Percentiles rank a stretch among this genome's conserved stretches.
Evolutionary conservation across 2,113 vertebrate genomes (phyloP).

Genomic region (Aldabrachelys gigantea): DNA sequence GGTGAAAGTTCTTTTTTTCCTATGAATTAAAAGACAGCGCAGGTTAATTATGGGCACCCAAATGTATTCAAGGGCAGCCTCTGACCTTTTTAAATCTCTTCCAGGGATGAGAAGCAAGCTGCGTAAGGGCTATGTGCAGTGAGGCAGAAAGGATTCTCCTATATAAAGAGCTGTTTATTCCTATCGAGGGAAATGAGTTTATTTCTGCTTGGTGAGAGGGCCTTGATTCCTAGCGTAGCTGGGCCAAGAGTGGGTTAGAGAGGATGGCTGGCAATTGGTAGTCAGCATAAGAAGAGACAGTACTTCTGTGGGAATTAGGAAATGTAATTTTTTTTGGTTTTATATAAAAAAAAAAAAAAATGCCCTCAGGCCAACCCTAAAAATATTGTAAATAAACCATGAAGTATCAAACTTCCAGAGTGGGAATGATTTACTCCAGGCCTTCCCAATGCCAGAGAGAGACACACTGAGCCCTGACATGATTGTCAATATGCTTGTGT

Average conservation of each 20-base stretch:
- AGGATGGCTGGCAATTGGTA: background rate
- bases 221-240: background rate
- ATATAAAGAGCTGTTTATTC: background rate
- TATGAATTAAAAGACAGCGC: background rate
- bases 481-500: rapidly evolving
- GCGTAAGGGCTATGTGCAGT: background rate
- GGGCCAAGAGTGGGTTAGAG: background rate
- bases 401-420: background rate
- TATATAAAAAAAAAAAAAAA: background rate
- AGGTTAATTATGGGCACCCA: background rate
- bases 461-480: background rate
- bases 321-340: background rate
- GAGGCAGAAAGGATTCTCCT: background rate
- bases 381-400: background rate
- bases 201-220: background rate
- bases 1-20: background rate
- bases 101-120: background rate
- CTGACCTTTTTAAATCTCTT: too few relatives aligned
- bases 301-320: background rate
- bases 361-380: background rate
- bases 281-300: background rate
- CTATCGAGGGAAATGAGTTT: background rate
- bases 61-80: background rate
- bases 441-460: background rate
- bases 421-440: background rate